phyloP scores from a whole-genome alignment of 1,140 invertebrate species.

The Theocolax elegans region DNA sequence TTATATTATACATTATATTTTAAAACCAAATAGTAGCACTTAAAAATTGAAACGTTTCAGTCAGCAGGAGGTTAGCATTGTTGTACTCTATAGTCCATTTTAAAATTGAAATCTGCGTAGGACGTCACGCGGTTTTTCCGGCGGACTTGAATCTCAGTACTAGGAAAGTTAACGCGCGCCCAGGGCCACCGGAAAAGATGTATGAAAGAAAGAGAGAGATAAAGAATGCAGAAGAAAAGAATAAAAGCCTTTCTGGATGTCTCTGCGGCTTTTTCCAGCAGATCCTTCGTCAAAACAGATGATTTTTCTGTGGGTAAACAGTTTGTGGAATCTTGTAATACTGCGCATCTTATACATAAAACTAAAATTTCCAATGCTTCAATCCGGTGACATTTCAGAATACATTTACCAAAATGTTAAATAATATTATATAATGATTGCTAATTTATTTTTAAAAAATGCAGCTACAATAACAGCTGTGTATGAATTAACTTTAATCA shows the following conservation, averaged over 20 bases:
- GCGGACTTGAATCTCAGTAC: not conserved
- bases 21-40: too few relatives aligned
- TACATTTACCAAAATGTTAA: too few relatives aligned
- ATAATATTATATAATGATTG: too few relatives aligned
- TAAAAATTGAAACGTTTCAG: too few relatives aligned
- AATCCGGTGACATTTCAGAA: too few relatives aligned
- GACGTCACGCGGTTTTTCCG: conserved; percentile 4
- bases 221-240: too few relatives aligned
- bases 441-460: too few relatives aligned
- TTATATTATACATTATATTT: too few relatives aligned
- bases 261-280: not conserved
- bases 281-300: conserved; percentile 27
- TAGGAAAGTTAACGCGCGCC: not conserved
- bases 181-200: not conserved
- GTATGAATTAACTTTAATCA: too few relatives aligned
- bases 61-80: too few relatives aligned
- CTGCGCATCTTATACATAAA: not conserved
- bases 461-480: too few relatives aligned
- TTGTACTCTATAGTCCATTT: too few relatives aligned
- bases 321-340: not conserved
- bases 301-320: conserved; percentile 22
- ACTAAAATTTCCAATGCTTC: not conserved
- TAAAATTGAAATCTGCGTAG: not conserved
- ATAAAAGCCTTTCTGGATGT: not conserved
- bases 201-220: not conserved